phyloP scores from a whole-genome alignment of 1,140 invertebrate genomes.

The Bradysia coprophila region DNA sequence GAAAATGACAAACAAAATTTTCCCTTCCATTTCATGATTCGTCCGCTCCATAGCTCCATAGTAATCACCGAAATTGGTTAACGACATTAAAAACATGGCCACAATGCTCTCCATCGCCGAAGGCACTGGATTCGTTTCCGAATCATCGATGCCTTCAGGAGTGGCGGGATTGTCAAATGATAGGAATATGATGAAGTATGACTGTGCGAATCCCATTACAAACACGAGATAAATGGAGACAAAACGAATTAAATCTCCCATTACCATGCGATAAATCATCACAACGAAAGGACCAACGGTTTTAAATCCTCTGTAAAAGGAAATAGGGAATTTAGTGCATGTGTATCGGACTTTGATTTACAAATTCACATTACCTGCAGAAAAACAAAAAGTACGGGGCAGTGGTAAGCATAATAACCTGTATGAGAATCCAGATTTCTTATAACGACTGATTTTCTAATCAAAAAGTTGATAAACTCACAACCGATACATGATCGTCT shows the following conservation, averaged over 20 bases:
- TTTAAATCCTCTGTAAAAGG: conserved; percentile 70
- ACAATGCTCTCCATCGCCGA: conserved; percentile 85
- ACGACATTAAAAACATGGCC: conserved; percentile 95
- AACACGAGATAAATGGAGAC: conserved; percentile 93
- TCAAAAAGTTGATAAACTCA: too few relatives aligned
- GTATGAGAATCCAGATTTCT: too few relatives aligned
- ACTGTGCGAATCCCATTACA: conserved; percentile 95
- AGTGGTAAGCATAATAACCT: conserved; percentile 90
- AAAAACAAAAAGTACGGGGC: conserved; percentile 98
- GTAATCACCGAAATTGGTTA: conserved; percentile 90
- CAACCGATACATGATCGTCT: conserved; percentile 79
- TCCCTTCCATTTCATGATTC: conserved; percentile 72
- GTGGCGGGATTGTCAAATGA: conserved; percentile 65
- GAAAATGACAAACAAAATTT: conserved; percentile 83
- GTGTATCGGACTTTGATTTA: neutral
- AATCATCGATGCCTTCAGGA: conserved; percentile 51
- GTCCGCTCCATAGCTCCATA: conserved; percentile 78
- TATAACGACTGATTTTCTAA: too few relatives aligned
- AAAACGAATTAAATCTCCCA: conserved; percentile 86
- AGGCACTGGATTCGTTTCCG: conserved; percentile 63
- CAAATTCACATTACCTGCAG: conserved; percentile 47
- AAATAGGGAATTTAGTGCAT: neutral
- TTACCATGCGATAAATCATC: conserved; percentile 98
- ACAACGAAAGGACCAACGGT: conserved; percentile 97
- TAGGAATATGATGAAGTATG: conserved; percentile 81